Base-by-base conservation (phyloP, 2,113 vertebrate genomes). In the Thamnaconus septentrionalis region DNA sequence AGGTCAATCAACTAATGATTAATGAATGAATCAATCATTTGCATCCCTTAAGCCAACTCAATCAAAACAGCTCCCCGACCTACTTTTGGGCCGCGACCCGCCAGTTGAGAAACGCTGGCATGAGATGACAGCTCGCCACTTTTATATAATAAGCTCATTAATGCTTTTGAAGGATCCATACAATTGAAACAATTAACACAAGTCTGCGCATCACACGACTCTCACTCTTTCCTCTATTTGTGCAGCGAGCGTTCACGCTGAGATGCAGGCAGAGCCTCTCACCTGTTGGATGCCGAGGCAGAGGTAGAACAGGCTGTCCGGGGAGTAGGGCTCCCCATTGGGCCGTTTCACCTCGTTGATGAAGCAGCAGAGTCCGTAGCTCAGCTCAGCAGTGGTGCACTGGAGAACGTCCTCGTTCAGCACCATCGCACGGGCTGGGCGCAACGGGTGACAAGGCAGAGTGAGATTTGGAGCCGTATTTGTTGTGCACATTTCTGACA, bases 251-350 rank as follows among this genome's bases (percentile, higher is more conserved):
- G 6, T 11, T 50, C n/a, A 48, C 11, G 11, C 11, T 48, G 18
- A 31, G 4, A 46, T 31, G 4, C 18, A 7, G 47, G 9, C 5
- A 3, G 42, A n/a, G 18, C 61, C 6, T 46, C 70, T 75, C 91
- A 93, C 97, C 94, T 99, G 94, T 80, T 99, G 97, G 87, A 98
- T 96, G 90, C 97, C 95, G 89, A 99, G 95, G 91, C 96, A 99
- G 92, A 99, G 94, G 88, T 98, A 99, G 78, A 95, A 95, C 68
- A 99, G 92, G 91, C 95, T 98, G 92, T 99, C 97, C 18, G 94
- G 91, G 53, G 91, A 91, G 41, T 99, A 98, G 39, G 87, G 90
- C 79, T 96, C 94, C 76, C 96, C 95, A 9, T 93, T 96, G 68
- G 96, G 97, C 78, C 96, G 93, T 51, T 92, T 92, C 65, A 95